Evolutionary conservation across 2,888 invertebrate genomes (phyloP).

Genomic region (Trichopoda pennipes): DNA sequence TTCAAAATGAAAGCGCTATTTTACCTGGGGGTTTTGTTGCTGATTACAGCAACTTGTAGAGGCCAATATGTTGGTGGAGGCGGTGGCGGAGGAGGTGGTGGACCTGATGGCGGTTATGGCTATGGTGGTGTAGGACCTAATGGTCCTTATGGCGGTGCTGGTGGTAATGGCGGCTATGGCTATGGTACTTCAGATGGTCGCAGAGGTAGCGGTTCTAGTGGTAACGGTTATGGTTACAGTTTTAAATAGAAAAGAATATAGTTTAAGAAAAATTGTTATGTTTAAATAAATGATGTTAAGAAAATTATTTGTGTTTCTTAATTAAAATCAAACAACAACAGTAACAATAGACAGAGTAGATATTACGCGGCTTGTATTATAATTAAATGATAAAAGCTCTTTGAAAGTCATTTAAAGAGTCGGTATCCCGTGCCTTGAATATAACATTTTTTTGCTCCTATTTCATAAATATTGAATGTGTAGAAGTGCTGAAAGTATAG

Average conservation of each 20-base stretch:
- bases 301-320: background rate
- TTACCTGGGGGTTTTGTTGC: constrained; percentile 15
- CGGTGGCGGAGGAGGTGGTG: constrained; percentile 57
- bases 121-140: constrained; percentile 61
- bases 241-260: constrained; percentile 1
- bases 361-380: too few species aligned
- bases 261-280: too few species aligned
- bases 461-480: too few species aligned
- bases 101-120: constrained; percentile 57
- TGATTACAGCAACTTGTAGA: constrained; percentile 1
- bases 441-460: too few species aligned
- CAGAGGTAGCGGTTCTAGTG: constrained; percentile 53
- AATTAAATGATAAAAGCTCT: too few species aligned
- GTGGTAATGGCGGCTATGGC: constrained; percentile 67
- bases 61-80: constrained; percentile 56
- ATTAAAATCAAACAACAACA: background rate
- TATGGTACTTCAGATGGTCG: constrained; percentile 52
- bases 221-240: constrained; percentile 59
- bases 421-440: too few species aligned
- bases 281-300: too few species aligned
- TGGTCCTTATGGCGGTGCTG: constrained; percentile 63
- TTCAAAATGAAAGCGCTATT: constrained; percentile 31
- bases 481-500: too few species aligned
- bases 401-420: too few species aligned
- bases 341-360: too few species aligned